phyloP scores from a whole-genome alignment of 2,888 invertebrate species.

The Melieria crassipennis region DNA sequence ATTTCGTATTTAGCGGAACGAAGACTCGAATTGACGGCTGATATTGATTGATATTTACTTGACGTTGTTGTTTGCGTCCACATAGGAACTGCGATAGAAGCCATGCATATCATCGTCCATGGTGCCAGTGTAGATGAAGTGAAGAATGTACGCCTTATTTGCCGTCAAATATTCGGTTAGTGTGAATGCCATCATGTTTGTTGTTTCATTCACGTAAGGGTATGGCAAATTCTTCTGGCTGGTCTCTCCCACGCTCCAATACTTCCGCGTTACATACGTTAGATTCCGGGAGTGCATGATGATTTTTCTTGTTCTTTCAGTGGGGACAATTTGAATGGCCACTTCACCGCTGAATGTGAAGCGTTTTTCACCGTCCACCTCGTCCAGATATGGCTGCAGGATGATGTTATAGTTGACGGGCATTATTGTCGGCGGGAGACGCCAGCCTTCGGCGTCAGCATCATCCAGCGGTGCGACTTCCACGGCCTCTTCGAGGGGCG shows the following conservation, averaged over 20 bases:
- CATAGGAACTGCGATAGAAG: slow-evolving; percentile 67
- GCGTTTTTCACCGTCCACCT: slow-evolving; percentile 46
- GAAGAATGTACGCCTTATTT: slow-evolving; percentile 64
- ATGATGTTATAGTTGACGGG: slow-evolving; percentile 70
- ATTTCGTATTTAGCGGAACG: not conserved
- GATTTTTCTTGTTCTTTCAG: slow-evolving; percentile 62
- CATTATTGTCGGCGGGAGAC: slow-evolving; percentile 58
- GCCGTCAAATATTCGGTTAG: slow-evolving; percentile 55
- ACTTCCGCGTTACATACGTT: slow-evolving; percentile 45
- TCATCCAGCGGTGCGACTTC: slow-evolving; percentile 28
- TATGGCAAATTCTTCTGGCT: slow-evolving; percentile 49
- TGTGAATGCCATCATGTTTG: slow-evolving; percentile 66
- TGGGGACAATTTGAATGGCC: slow-evolving; percentile 67
- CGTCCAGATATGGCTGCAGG: slow-evolving; percentile 68
- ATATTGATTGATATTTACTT: slow-evolving; percentile 47
- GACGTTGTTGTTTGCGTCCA: slow-evolving; percentile 58
- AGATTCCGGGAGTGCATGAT: slow-evolving; percentile 69
- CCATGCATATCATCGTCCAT: slow-evolving; percentile 69
- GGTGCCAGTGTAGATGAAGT: slow-evolving; percentile 66
- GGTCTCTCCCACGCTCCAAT: slow-evolving; percentile 42
- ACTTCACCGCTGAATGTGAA: slow-evolving; percentile 63
- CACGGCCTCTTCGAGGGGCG: slow-evolving; percentile 41
- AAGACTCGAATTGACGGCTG: not conserved
- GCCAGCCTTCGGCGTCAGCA: slow-evolving; percentile 47
- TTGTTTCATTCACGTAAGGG: slow-evolving; percentile 48